Evolutionary conservation across 2,888 invertebrate genomes (phyloP).

Genomic region (Muschampia plurimacula): DNA sequence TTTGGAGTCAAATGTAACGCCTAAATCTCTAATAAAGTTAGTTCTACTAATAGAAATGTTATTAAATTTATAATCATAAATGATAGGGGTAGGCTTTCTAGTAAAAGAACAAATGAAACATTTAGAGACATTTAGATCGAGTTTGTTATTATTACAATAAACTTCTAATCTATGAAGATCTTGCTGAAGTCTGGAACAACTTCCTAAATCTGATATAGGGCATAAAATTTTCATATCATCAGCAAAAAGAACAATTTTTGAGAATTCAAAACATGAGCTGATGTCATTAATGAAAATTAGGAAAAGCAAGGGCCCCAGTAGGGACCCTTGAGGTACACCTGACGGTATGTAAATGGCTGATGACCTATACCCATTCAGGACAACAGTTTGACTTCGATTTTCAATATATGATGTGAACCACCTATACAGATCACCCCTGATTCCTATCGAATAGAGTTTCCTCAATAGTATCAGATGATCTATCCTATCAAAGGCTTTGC

Average conservation of each 20-base stretch:
- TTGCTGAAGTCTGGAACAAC: background rate
- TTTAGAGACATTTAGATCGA: background rate
- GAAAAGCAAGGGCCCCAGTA: constrained; percentile 33
- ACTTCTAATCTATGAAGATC: background rate
- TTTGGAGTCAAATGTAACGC: no score
- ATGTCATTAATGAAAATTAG: constrained; percentile 31
- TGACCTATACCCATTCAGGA: constrained; percentile 29
- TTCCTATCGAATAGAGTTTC: constrained; percentile 20
- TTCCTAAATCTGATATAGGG: constrained; percentile 1
- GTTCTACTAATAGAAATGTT: no score
- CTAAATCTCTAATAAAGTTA: no score
- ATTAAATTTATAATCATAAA: no score
- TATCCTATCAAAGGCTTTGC: constrained; percentile 37
- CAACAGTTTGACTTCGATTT: constrained; percentile 34
- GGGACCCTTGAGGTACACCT: constrained; percentile 37
- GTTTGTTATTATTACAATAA: constrained; percentile 6
- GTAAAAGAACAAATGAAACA: no score
- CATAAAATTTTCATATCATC: constrained; percentile 38
- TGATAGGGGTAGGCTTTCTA: no score
- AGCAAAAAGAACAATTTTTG: constrained; percentile 19
- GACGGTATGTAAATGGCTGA: constrained; percentile 20
- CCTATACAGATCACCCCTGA: constrained; percentile 36
- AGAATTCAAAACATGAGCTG: constrained; percentile 13
- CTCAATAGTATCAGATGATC: constrained; percentile 25
- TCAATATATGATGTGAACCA: constrained; percentile 39